Conservation (phyloP, 30 jellyfish, hydroid and myxozoan species). For the Cassiopea andromeda region DNA sequence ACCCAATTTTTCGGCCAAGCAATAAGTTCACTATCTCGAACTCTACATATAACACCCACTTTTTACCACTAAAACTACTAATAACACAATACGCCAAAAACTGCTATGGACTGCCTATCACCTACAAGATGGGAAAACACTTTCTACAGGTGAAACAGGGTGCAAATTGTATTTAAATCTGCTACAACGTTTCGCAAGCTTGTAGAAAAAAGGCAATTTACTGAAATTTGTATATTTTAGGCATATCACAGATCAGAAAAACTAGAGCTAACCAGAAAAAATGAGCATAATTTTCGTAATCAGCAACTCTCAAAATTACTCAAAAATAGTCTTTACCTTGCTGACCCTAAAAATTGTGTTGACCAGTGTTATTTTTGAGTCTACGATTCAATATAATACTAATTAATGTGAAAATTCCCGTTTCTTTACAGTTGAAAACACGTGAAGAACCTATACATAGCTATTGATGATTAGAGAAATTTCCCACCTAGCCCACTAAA, state of each 20-base stretch:
- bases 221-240: neutral
- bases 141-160: too few species aligned
- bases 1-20: slow-evolving; percentile 55
- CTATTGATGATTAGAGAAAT: too few species aligned
- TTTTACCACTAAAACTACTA: neutral
- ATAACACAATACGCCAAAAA: too few species aligned
- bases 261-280: neutral
- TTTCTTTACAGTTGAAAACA: too few species aligned
- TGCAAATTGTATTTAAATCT: too few species aligned
- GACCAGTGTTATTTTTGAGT: neutral
- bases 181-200: neutral
- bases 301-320: neutral
- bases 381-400: too few species aligned
- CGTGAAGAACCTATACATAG: too few species aligned
- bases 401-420: too few species aligned
- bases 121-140: too few species aligned
- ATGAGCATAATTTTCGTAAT: neutral
- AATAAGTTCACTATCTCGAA: slow-evolving; percentile 33
- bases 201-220: neutral
- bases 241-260: neutral
- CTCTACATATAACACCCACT: slow-evolving; percentile 20
- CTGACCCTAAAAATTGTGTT: neutral
- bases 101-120: too few species aligned
- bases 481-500: too few species aligned
- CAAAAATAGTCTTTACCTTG: neutral